Base-by-base conservation (phyloP, 2,113 vertebrate species). In the Poeciliopsis occidentalis region DNA sequence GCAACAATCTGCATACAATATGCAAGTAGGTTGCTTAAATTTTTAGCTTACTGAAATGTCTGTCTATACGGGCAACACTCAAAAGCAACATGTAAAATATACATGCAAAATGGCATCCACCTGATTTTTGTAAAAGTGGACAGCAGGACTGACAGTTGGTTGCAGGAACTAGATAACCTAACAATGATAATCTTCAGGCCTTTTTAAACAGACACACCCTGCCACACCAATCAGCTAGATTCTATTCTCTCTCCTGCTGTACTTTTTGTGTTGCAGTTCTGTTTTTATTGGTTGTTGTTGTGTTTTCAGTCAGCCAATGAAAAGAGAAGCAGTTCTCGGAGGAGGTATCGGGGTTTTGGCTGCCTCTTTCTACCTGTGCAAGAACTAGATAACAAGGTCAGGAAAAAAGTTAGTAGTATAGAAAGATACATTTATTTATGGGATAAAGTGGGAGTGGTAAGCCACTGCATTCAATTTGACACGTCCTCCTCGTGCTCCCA, bases 341-440 rank as follows among this genome's bases (percentile, higher is more conserved):
- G 97, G 96, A 22, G 97, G 97, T 39, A 94, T 97, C 4, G 95
- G 96, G 60, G 97, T 96, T 32, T 87, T 98, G 76, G 95, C 96
- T 1, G 94, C 97, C 67, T 93, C 95, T 47, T 96, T 95, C 83
- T 93, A 97, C 88, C 94, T 98, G 37, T 91, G 82, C 81, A 94
- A 91, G 66, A 91, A 81, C 32, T 34, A 34, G 32, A 34, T 8
- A 34, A 34, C 32, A 34, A 34, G 32, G 32, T 34, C 32, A 34
- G 32, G 8, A 34, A 34, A 29, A 34, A 34, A 34, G 32, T 34
- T 8, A 34, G 32, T 34, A 34, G 32, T 1, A 34, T 34, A 34
- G 32, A 34, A 34, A 34, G 8, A 34, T 34, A 34, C 1, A 34
- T 34, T 34, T 34, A 34, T 34, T 8, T 34, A 8, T 34, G 34